Conservation (phyloP, 2,797 vertebrate genomes). For the Orestias chungarensis region DNA sequence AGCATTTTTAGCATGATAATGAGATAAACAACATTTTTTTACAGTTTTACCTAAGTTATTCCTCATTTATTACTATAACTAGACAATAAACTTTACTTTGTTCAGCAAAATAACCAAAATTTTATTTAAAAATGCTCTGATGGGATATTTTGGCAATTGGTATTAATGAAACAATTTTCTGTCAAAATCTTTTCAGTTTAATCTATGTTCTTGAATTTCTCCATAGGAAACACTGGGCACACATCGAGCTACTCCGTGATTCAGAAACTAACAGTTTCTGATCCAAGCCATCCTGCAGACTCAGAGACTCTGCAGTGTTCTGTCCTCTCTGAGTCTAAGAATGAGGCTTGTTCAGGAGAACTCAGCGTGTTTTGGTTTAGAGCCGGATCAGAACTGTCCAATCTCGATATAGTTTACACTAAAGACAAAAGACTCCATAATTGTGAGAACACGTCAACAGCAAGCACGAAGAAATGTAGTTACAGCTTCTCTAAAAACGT, state of each 20-base stretch:
- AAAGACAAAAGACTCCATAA: not conserved
- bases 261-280: not conserved
- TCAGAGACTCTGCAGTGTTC: conserved; percentile 33
- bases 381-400: not conserved
- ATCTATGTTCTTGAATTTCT: too few relatives aligned
- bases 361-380: not conserved
- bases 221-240: not conserved
- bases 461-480: not conserved
- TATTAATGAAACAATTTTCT: not conserved
- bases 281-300: conserved; percentile 10
- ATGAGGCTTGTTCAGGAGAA: not conserved
- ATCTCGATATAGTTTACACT: not conserved
- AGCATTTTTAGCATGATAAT: too few relatives aligned
- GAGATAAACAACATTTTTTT: too few relatives aligned
- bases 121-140: too few relatives aligned
- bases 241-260: not conserved
- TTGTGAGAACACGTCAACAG: not conserved
- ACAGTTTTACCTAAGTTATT: too few relatives aligned
- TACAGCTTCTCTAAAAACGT: not conserved
- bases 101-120: too few relatives aligned
- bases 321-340: not conserved
- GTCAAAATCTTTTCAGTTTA: too few relatives aligned
- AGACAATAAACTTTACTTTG: not conserved
- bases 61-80: not conserved
- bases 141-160: too few relatives aligned